phyloP scores from a whole-genome alignment of 2,797 vertebrate genomes.

The Cacajao melanocephalus region DNA sequence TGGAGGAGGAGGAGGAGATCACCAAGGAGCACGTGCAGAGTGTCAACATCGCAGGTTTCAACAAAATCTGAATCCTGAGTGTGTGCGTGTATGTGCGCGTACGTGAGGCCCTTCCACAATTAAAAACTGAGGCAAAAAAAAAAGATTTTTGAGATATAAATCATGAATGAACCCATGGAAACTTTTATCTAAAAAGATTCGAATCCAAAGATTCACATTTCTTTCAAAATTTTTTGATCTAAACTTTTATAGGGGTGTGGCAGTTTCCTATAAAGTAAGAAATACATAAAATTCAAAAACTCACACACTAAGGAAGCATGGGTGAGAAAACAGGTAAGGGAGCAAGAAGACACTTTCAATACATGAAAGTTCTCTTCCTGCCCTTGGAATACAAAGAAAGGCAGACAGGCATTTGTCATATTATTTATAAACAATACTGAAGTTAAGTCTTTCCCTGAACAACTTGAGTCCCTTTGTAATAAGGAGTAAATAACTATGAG shows the following conservation, averaged over 20 bases:
- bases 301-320: background rate
- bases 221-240: background rate
- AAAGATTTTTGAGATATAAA: background rate
- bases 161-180: background rate
- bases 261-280: background rate
- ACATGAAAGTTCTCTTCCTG: background rate
- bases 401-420: background rate
- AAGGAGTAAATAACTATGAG: background rate
- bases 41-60: background rate
- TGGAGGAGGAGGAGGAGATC: background rate
- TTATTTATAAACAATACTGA: background rate
- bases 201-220: background rate
- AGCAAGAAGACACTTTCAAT: background rate
- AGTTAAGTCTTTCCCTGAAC: background rate
- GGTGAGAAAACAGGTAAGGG: background rate
- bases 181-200: background rate
- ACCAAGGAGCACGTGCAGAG: background rate
- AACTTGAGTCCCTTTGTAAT: background rate
- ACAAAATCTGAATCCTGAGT: background rate
- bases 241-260: background rate
- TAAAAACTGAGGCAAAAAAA: background rate
- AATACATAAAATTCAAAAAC: conserved; percentile 8
- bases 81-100: too few species aligned
- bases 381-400: background rate
- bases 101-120: background rate